Evolutionary conservation across 2,888 invertebrate genomes (phyloP), one percentile per base, ranked within the genome.

Genomic region (Rhyacophila evoluta): DNA sequence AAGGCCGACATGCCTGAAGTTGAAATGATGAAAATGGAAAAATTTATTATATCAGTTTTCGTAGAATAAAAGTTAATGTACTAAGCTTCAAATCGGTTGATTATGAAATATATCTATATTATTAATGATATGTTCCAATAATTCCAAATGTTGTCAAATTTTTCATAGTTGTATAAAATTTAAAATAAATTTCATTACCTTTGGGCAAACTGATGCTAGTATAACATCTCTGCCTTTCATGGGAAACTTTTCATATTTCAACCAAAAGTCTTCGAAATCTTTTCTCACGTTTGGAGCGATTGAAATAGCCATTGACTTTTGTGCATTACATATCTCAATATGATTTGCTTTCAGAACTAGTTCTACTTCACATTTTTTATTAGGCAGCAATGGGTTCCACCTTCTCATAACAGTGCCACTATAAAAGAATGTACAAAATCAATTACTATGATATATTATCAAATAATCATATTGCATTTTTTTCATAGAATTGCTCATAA

Each of bases 141-240:
- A n/a, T n/a, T n/a, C n/a, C n/a, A n/a, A n/a, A n/a, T n/a, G n/a
- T n/a, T n/a, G n/a, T n/a, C n/a, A n/a, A n/a, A n/a, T 5, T 41
- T 41, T 41, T 41, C 12, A 12, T 33, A 5, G 55, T 41, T 25
- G 79, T 33, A 38, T 27, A 11, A 38, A 29, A 36, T 27, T 10
- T 19, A 11, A 68, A 27, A 27, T 29, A 41, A 41, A 41, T 5
- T 11, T 39, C 25, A 12, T 33, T 38, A 79, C 94, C 89, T 95
- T 93, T n/a, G 97, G 95, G 86, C 95, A 96, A 81, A 97, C 92
- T 74, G 95, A 94, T 78, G 93, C 90, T 41, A 97, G 85, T 83
- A 97, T 95, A 81, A 92, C 89, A 86, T 97, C 94, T 81, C 97
- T 90, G 0, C 93, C 96, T 79, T 90, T 89, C 81, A 97, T 86